These are phyloP conservation scores for Oryzias celebensis DNA, from an alignment of 2,113 vertebrate species.

Conservation along the genomic window DNA sequence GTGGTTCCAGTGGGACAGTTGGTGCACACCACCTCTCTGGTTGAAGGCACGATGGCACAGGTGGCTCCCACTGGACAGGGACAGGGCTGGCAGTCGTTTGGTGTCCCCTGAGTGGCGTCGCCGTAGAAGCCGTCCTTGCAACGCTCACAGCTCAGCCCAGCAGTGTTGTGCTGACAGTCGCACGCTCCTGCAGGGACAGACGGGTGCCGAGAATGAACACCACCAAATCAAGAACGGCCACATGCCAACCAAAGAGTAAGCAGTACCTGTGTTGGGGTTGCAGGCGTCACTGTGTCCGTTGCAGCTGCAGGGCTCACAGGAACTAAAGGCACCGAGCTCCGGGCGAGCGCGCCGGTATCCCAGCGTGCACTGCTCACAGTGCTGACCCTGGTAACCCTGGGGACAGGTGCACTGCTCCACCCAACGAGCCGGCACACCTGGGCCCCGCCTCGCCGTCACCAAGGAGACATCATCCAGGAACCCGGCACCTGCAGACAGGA, in stretches of 20 bases:
- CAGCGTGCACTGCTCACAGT: conserved; percentile 87
- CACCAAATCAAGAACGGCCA: background rate
- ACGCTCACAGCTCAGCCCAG: conserved; percentile 88
- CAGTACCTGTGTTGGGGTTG: conserved; percentile 81
- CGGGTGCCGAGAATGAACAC: background rate
- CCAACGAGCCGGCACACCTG: conserved; percentile 83
- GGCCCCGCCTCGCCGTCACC: conserved; percentile 79
- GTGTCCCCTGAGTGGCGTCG: conserved; percentile 81
- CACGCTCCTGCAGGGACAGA: conserved; percentile 80
- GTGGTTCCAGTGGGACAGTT: conserved; percentile 92
- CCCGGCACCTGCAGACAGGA: conserved; percentile 81
- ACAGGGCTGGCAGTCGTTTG: conserved; percentile 85
- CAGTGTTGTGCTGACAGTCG: conserved; percentile 87
- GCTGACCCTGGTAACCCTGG: conserved; percentile 88
- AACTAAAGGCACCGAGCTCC: conserved; percentile 82
- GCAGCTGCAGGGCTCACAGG: conserved; percentile 89
- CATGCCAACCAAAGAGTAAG: background rate
- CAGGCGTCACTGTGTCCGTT: conserved; percentile 91
- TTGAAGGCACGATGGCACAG: conserved; percentile 87
- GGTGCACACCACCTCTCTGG: conserved; percentile 93
- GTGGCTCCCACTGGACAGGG: conserved; percentile 87
- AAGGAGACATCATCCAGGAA: conserved; percentile 88
- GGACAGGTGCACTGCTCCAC: conserved; percentile 94
- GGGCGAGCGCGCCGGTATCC: conserved; percentile 86
- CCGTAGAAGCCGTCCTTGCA: conserved; percentile 92